A percentile compares a stretch with the other conserved stretches of the same genome.
phyloP scores from a whole-genome alignment of 2,888 invertebrate genomes.

The Cheilosia variabilis region DNA sequence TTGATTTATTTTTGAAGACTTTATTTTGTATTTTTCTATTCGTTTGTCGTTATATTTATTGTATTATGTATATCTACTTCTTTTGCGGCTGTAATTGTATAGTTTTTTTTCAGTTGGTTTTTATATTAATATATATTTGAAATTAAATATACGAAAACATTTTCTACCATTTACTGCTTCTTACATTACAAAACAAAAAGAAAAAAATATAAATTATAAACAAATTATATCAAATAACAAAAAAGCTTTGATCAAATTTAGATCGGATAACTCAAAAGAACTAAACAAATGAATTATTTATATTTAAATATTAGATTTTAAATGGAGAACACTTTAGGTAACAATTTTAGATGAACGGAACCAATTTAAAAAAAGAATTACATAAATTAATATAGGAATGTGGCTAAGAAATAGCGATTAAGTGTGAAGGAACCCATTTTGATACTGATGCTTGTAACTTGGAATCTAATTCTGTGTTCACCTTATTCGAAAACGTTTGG shows the following conservation, averaged over 20 bases:
- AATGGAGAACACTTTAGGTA: slow-evolving; percentile 26
- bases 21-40: slow-evolving; percentile 27
- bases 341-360: slow-evolving; percentile 58
- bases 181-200: slow-evolving; percentile 7
- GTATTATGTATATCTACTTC: slow-evolving; percentile 36
- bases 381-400: slow-evolving; percentile 23
- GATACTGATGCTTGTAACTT: slow-evolving; percentile 46
- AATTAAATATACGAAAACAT: slow-evolving; percentile 32
- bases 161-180: slow-evolving; percentile 59
- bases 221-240: slow-evolving; percentile 37
- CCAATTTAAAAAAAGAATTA: slow-evolving; percentile 56
- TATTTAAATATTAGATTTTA: slow-evolving; percentile 28
- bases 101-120: slow-evolving; percentile 30
- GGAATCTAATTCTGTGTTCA: slow-evolving; percentile 3
- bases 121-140: slow-evolving; percentile 16
- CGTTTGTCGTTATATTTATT: slow-evolving; percentile 63
- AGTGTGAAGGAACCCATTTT: slow-evolving; percentile 16
- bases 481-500: not conserved
- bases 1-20: slow-evolving; percentile 10
- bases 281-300: slow-evolving; percentile 28
- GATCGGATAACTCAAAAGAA: slow-evolving; percentile 31
- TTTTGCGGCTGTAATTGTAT: slow-evolving; percentile 53
- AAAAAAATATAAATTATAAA: not conserved
- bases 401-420: slow-evolving; percentile 13
- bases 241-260: slow-evolving; percentile 52